A percentile compares a stretch with the other conserved stretches of the same genome.
These are phyloP conservation scores for Eupithecia inturbata DNA, from an alignment of 2,888 invertebrate genomes.

Conservation along the genomic window DNA sequence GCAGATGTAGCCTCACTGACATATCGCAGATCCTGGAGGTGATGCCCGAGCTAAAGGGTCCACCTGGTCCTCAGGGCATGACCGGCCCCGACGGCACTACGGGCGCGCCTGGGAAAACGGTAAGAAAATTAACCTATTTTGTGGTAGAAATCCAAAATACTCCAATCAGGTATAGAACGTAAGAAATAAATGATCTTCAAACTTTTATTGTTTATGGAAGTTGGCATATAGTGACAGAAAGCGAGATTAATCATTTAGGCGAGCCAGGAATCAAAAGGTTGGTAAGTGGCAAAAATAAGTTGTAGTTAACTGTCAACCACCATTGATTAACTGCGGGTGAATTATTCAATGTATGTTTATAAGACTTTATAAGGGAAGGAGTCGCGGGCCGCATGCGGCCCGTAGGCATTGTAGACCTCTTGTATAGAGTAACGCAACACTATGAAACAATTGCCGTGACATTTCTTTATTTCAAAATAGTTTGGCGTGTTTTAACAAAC, in stretches of 20 bases:
- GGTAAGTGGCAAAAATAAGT: not conserved
- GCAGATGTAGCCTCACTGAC: slow-evolving; percentile 89
- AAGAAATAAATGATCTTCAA: not conserved
- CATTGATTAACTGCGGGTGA: not conserved
- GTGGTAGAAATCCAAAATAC: not conserved
- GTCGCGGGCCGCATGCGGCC: not conserved
- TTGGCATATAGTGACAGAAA: too few relatives aligned
- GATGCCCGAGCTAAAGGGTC: slow-evolving; percentile 87
- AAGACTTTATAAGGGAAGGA: not conserved
- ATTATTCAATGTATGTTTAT: not conserved
- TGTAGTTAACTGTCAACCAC: not conserved
- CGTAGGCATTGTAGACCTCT: not conserved
- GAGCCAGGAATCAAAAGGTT: not conserved
- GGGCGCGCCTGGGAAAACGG: slow-evolving; percentile 92
- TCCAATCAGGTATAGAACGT: not conserved
- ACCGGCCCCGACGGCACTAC: slow-evolving; percentile 91
- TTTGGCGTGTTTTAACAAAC: too few relatives aligned
- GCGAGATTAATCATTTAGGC: not conserved
- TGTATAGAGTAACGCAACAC: not conserved
- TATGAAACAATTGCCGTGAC: not conserved
- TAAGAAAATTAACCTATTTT: not conserved
- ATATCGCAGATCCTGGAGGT: slow-evolving; percentile 85
- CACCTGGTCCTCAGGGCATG: slow-evolving; percentile 85
- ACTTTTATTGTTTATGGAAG: too few relatives aligned
- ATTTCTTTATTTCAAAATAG: not conserved